Evolutionary conservation across 2,888 invertebrate species (phyloP), one percentile per base, ranked within the genome.

Genomic region (Amphipoea lucens): DNA sequence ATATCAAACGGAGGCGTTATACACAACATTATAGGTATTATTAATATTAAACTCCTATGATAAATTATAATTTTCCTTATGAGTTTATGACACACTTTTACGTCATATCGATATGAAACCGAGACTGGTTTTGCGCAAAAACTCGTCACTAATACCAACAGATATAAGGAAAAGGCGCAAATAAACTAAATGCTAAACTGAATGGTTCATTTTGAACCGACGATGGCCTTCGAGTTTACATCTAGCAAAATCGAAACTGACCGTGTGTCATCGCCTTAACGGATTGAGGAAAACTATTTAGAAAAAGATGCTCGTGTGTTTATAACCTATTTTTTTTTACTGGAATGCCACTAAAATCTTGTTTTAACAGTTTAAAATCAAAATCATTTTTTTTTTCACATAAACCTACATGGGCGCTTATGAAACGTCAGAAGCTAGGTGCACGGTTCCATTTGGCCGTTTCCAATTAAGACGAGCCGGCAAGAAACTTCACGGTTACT

Each of bases 281-380:
- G 23, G 42, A 45, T 72, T 85, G 36, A 85, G 83, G 85, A 83
- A 83, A 83, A 83, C 54, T 3, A 36, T 76, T 63, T 23, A n/a
- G 12, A 81, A 68, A 85, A 74, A 12, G 40, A 54, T 36, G 17
- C 14, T 65, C 17, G 14, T 29, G 14, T 66, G 4, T n/a, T 14
- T 14, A 17, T 60, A 51, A 45, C 23, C 40, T 73, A 80, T 45
- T 29, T 85, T 45, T 45, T 85, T 70, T 62, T 74, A 63, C n/a
- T 51, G 1, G n/a, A 42, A 48, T 29, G 69, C 66, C 3, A 66
- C 40, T 40, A 40, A 40, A 40, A 73, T 73, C 51, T 80, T 72
- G 7, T 65, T 65, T 14, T 14, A 57, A 7, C 11, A 29, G 45
- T 40, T 40, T 40, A 29, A 29, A 29, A 29, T 29, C 29, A 29